Percentiles rank a stretch among this genome's conserved stretches.
phyloP scores from a whole-genome alignment of 2,113 vertebrate species.

The Desmodus rotundus region DNA sequence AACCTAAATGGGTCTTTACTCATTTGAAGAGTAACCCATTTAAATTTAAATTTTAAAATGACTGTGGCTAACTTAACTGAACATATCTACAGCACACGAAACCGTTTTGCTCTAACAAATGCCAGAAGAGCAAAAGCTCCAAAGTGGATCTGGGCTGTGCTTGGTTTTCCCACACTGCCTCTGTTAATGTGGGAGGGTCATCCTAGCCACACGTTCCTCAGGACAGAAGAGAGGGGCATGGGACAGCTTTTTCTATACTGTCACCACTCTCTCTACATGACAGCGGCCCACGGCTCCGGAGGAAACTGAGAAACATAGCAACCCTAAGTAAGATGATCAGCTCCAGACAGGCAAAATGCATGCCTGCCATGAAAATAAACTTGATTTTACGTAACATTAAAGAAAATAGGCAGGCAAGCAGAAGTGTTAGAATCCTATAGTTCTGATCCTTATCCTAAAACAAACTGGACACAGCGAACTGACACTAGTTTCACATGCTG shows the following conservation, averaged over 20 bases:
- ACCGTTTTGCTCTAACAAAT: neutral
- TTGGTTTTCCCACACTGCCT: neutral
- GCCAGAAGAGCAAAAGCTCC: neutral
- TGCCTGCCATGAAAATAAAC: neutral
- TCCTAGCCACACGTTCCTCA: neutral
- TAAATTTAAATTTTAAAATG: conserved; percentile 8
- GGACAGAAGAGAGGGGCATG: neutral
- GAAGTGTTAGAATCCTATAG: neutral
- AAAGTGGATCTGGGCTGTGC: neutral
- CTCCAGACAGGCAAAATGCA: neutral
- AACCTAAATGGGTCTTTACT: neutral
- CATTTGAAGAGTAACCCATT: neutral
- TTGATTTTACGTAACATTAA: neutral
- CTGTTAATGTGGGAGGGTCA: neutral
- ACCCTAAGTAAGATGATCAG: neutral
- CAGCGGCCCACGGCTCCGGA: neutral
- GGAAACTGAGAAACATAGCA: neutral
- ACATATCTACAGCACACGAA: neutral
- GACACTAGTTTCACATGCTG: neutral
- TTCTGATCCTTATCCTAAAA: neutral
- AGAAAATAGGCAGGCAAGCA: neutral
- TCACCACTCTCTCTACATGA: neutral
- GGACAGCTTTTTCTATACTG: neutral
- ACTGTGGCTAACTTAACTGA: neutral
- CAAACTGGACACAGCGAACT: neutral